Conservation (phyloP, 1,140 invertebrate genomes). For the Drosophila pachea region DNA sequence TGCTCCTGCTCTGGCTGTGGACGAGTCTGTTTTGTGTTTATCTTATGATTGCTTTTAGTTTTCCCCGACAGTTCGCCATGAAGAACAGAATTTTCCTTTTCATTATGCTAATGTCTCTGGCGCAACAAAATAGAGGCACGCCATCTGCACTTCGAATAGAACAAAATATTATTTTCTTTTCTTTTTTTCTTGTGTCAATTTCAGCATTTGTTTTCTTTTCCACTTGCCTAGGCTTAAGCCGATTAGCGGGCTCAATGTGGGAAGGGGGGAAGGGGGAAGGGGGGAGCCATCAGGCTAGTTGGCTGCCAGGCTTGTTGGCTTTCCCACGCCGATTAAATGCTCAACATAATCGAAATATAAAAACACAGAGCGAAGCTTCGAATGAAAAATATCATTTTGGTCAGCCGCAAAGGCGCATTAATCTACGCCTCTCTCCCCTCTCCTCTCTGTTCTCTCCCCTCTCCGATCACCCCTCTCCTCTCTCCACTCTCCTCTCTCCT, state of each 20-base stretch:
- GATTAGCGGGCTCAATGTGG: conserved; percentile 31
- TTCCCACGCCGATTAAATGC: conserved; percentile 56
- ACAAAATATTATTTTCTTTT: too few relatives aligned
- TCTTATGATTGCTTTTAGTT: conserved; percentile 61
- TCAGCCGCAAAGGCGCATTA: conserved; percentile 51
- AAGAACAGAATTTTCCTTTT: conserved; percentile 50
- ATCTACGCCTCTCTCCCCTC: background rate
- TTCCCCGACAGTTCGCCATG: conserved; percentile 54
- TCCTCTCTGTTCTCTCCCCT: too few relatives aligned
- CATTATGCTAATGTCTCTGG: conserved; percentile 37
- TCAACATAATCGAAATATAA: conserved; percentile 63
- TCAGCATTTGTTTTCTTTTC: background rate
- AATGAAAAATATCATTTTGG: conserved; percentile 44
- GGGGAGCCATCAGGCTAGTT: conserved; percentile 17
- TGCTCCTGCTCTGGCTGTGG: conserved; percentile 16
- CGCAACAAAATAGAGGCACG: conserved; percentile 36
- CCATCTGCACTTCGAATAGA: conserved; percentile 26
- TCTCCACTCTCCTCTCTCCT: too few relatives aligned
- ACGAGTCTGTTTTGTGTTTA: conserved; percentile 52
- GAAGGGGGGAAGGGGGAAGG: too few relatives aligned
- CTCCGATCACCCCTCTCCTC: too few relatives aligned
- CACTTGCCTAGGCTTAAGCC: conserved; percentile 38
- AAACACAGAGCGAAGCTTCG: conserved; percentile 18
- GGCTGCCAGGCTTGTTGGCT: conserved; percentile 26
- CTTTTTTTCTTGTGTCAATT: too few relatives aligned